A percentile compares a stretch with the other conserved stretches of the same genome.
phyloP scores from a whole-genome alignment of 2,888 invertebrate genomes.

The Polydrusus tereticollis region DNA sequence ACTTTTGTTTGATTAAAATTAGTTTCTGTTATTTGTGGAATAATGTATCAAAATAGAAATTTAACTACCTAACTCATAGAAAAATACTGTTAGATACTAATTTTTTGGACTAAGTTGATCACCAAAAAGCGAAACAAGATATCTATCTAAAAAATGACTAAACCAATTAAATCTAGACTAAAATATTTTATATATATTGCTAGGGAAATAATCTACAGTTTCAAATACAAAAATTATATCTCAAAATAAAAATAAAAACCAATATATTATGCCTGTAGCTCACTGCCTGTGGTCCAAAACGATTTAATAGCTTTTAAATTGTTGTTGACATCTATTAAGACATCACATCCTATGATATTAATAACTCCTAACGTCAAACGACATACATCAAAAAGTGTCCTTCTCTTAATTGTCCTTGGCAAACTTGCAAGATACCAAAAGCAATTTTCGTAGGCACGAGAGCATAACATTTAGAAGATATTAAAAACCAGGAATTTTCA shows the following conservation, averaged over 20 bases:
- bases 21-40: background rate
- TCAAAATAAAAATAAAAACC: background rate
- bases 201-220: too few relatives aligned
- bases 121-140: too few relatives aligned
- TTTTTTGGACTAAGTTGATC: too few relatives aligned
- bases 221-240: too few relatives aligned
- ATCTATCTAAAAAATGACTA: too few relatives aligned
- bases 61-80: too few relatives aligned
- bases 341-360: background rate
- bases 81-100: too few relatives aligned
- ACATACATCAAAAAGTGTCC: background rate
- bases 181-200: too few relatives aligned
- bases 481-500: slow-evolving; percentile 3
- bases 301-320: background rate
- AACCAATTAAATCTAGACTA: too few relatives aligned
- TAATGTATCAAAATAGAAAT: background rate
- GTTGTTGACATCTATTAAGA: background rate
- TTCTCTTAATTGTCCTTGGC: slow-evolving; percentile 11
- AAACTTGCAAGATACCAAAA: background rate
- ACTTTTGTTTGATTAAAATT: background rate
- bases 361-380: background rate
- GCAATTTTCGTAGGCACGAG: slow-evolving; percentile 1
- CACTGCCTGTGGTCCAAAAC: too few relatives aligned
- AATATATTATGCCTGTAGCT: too few relatives aligned
- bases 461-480: slow-evolving; percentile 2